phyloP scores from a whole-genome alignment of 2,797 vertebrate species.

The Acanthopagrus latus region DNA sequence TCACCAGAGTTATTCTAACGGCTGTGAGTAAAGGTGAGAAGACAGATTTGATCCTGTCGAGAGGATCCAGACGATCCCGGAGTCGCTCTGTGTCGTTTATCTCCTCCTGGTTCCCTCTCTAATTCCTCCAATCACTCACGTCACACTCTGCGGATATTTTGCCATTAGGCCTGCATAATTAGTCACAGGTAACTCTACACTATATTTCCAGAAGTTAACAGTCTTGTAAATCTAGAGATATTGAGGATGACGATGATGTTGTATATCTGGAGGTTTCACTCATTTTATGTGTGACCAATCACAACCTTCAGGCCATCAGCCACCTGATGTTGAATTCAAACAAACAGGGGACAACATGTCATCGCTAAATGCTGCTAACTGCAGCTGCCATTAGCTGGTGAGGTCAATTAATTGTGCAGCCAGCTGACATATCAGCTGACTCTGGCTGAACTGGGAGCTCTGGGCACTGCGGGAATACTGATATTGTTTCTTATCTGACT shows the following conservation, averaged over 20 bases:
- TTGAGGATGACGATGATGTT: background rate
- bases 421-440: no score
- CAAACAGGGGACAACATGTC: no score
- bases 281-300: background rate
- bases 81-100: background rate
- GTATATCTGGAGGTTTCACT: background rate
- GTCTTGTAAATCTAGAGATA: background rate
- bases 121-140: slow-evolving; percentile 3
- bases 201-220: slow-evolving; percentile 8
- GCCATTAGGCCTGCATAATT: slow-evolving; percentile 29
- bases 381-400: no score
- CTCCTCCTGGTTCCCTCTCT: background rate
- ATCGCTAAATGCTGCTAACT: no score
- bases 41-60: background rate
- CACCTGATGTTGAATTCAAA: no score
- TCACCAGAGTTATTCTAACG: background rate
- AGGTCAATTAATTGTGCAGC: no score
- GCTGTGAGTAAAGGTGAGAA: slow-evolving; percentile 1
- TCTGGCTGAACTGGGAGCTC: no score
- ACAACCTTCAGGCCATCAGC: no score
- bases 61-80: background rate
- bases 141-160: slow-evolving; percentile 2
- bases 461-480: no score
- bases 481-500: no score
- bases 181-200: slow-evolving; percentile 11